A percentile compares a stretch with the other conserved stretches of the same genome.
Evolutionary conservation across 2,113 vertebrate species (phyloP).

Genomic region (Steatornis caripensis): DNA sequence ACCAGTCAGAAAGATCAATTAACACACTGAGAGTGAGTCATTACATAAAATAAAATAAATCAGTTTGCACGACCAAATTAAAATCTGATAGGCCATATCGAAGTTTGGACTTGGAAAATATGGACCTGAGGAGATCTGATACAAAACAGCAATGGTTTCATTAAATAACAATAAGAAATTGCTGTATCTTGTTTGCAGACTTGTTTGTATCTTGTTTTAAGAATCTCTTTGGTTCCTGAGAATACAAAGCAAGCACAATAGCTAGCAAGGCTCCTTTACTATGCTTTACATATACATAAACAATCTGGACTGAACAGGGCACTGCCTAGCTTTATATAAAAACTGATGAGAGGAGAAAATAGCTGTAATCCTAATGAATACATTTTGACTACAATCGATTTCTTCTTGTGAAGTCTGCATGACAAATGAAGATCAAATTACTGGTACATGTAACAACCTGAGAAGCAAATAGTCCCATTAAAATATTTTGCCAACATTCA

Average conservation of each 20-base stretch:
- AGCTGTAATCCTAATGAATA: background rate
- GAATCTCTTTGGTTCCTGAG: background rate
- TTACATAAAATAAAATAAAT: background rate
- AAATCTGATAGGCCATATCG: background rate
- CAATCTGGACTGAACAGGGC: background rate
- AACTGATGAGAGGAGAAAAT: background rate
- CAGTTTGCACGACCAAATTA: background rate
- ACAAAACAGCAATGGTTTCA: background rate
- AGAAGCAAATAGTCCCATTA: constrained; percentile 5
- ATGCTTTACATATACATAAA: background rate
- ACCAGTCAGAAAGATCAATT: background rate
- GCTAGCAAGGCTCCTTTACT: background rate
- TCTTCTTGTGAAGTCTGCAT: background rate
- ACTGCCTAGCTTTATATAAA: background rate
- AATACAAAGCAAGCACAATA: background rate
- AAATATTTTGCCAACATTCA: constrained; percentile 8
- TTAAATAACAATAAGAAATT: background rate
- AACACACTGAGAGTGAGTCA: background rate
- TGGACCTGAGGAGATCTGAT: background rate
- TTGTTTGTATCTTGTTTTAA: too few species aligned
- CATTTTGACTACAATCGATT: background rate
- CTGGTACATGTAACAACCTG: background rate
- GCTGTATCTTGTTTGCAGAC: background rate
- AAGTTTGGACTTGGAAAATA: background rate
- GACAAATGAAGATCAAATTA: background rate